Base-by-base conservation (phyloP, 1,140 invertebrate genomes). In the Zaprionus africanus region DNA sequence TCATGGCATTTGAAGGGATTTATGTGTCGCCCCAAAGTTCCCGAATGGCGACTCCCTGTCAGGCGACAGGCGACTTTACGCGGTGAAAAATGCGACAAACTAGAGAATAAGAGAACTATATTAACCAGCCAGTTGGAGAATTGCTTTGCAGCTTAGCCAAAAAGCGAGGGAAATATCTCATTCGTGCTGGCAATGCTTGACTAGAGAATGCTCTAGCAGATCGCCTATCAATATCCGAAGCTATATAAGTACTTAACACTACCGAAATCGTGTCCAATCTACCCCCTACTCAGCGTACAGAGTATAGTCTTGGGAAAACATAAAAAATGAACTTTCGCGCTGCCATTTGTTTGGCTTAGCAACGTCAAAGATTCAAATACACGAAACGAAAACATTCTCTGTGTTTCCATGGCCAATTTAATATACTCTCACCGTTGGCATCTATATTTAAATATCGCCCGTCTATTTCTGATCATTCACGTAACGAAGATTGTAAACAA, bases 1-100 rank as follows among this genome's bases (percentile, higher is more conserved):
- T 81, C 84, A 67, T 73, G 75, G 78, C 84, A 84, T 87, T 84
- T 84, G 84, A 79, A 90, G 84, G 84, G 84, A 87, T 88, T 87
- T 87, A 90, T 84, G 81, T 70, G 68, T 76, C 60, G 74, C 81
- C 81, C 81, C 81, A 77, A 83, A 65, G 60, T 60, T 60, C 28
- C 28, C 63, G 41, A 38, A 73, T 63, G 74, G 64, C 41, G 70
- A 34, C 78, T 81, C 74, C 65, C 78, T 79, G 57, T 80, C 74
- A 79, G 41, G 41, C 41, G n/a, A 63, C 63, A 46, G 46, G 68
- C 59, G 69, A 78, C 82, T 81, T 84, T 81, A 41, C 31, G 66
- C 24, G 57, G 77, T 80, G 82, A 85, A 82, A 86, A 83, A 83
- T 87, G 51, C 75, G 64, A 67, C 63, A 65, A 59, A 68, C 62